Percentiles rank a stretch among this genome's conserved stretches.
These are phyloP conservation scores for Remorina albescens DNA, from an alignment of 2,797 vertebrate species.

Conservation along the genomic window DNA sequence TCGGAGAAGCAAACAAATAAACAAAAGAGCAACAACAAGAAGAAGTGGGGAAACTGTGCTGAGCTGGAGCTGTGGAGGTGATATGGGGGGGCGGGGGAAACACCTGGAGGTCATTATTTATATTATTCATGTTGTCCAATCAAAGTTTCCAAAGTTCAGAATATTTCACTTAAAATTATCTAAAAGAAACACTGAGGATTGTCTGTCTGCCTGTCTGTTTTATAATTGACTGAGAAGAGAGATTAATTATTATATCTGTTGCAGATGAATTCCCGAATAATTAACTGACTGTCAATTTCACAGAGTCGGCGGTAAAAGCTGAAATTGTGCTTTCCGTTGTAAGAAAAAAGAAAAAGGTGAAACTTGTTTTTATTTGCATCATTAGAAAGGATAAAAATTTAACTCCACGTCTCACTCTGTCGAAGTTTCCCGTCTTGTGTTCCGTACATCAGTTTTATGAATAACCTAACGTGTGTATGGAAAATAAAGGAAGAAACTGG, in stretches of 20 bases:
- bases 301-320: neutral
- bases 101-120: neutral
- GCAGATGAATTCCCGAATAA: neutral
- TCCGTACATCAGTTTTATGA: conserved; percentile 32
- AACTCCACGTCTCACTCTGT: neutral
- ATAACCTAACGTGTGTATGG: conserved; percentile 21
- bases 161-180: neutral
- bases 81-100: neutral
- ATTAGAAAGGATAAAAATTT: neutral
- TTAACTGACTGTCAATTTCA: neutral
- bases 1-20: conserved; percentile 56
- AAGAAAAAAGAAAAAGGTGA: neutral
- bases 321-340: conserved; percentile 3
- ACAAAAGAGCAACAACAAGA: conserved; percentile 33
- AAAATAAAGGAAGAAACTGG: conserved; percentile 23
- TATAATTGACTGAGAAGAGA: neutral
- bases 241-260: neutral
- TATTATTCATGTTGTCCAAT: neutral
- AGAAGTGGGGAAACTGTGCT: conserved; percentile 11
- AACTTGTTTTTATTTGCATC: neutral
- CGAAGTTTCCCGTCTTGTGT: conserved; percentile 1
- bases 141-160: neutral
- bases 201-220: too few relatives aligned
- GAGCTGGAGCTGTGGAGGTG: conserved; percentile 9
- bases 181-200: neutral